These are phyloP conservation scores for Spilosoma lubricipeda DNA, from an alignment of 2,888 invertebrate genomes.

Conservation along the genomic window DNA sequence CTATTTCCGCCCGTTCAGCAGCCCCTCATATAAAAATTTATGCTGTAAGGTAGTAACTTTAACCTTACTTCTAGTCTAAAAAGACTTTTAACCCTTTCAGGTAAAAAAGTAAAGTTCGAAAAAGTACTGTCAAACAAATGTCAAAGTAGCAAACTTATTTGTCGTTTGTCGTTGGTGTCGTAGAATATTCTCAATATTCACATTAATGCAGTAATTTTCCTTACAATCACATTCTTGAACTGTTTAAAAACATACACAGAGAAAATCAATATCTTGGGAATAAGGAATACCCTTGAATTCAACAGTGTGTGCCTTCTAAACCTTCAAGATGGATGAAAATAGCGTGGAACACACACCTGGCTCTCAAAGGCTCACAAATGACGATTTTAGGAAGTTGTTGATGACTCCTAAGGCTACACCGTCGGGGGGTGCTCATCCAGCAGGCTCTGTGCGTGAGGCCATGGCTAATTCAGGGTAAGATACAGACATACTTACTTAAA, in stretches of 20 bases:
- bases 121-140: neutral
- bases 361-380: slow-evolving; percentile 96
- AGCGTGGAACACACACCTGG: slow-evolving; percentile 87
- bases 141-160: neutral
- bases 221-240: neutral
- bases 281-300: neutral
- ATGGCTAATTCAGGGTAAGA: slow-evolving; percentile 88
- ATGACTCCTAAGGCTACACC: slow-evolving; percentile 96
- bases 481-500: neutral
- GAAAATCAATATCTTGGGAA: neutral
- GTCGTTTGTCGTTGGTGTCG: neutral
- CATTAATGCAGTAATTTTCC: neutral
- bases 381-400: slow-evolving; percentile 97
- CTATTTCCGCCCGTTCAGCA: too few relatives aligned
- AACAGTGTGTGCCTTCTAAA: slow-evolving; percentile 16
- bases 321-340: slow-evolving; percentile 81
- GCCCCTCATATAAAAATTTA: too few relatives aligned
- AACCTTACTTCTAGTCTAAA: neutral
- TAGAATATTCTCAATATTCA: neutral
- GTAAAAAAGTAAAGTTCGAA: neutral
- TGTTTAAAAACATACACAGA: neutral
- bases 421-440: slow-evolving; percentile 77
- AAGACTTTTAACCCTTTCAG: neutral
- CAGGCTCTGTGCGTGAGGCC: slow-evolving; percentile 89
- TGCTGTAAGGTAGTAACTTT: too few relatives aligned